These are phyloP conservation scores for Tethya wilhelma DNA, from an alignment of 37 sponge, comb jelly and placozoan genomes.

Conservation along the genomic window DNA sequence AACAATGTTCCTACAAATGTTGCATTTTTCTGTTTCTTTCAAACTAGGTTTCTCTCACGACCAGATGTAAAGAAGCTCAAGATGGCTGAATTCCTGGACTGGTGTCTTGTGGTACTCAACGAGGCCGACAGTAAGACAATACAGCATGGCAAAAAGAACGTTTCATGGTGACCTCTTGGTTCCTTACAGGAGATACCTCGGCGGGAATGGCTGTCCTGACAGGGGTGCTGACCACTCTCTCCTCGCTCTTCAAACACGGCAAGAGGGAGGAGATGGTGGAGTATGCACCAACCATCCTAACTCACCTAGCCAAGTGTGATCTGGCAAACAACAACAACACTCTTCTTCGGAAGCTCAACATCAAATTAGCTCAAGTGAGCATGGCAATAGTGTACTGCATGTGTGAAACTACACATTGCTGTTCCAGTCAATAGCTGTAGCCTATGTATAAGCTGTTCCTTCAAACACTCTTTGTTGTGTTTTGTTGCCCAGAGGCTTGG, in stretches of 20 bases:
- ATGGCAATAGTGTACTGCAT: no score
- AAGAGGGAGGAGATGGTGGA: slow-evolving; percentile 80
- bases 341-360: slow-evolving; percentile 84
- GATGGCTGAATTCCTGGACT: slow-evolving; percentile 73
- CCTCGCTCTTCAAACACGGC: slow-evolving; percentile 69
- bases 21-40: not conserved
- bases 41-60: slow-evolving; percentile 73
- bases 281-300: slow-evolving; percentile 52
- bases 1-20: no score
- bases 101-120: slow-evolving; percentile 45
- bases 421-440: not conserved
- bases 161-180: not conserved
- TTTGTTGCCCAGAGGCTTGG: slow-evolving; percentile 64
- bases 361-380: slow-evolving; percentile 85
- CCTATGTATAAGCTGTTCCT: no score
- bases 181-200: slow-evolving; percentile 9
- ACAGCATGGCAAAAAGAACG: not conserved
- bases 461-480: no score
- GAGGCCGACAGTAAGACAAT: slow-evolving; percentile 38
- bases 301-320: slow-evolving; percentile 13
- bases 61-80: slow-evolving; percentile 76
- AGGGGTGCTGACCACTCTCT: slow-evolving; percentile 62
- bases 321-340: slow-evolving; percentile 60
- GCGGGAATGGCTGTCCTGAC: slow-evolving; percentile 36
- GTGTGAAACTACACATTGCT: not conserved